Conservation (phyloP, 2,113 vertebrate genomes). For the Upupa epops region DNA sequence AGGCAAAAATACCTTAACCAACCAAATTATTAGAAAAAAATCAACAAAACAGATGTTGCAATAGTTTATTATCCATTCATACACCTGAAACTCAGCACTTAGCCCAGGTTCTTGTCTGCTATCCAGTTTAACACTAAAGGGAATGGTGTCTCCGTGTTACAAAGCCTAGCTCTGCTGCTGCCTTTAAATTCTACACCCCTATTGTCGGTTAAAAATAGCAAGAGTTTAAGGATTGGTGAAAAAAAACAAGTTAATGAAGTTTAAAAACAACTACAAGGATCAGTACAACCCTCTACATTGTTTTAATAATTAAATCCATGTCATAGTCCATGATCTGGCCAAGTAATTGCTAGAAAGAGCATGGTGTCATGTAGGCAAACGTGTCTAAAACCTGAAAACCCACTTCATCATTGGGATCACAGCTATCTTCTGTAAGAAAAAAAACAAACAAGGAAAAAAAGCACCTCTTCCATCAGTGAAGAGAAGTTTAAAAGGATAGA, state of each 20-base stretch:
- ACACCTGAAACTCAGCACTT: not conserved
- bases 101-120: not conserved
- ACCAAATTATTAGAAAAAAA: not conserved
- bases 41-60: not conserved
- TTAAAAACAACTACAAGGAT: not conserved
- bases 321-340: not conserved
- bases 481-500: not conserved
- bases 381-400: conserved; percentile 30
- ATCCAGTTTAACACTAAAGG: not conserved
- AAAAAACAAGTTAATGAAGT: not conserved
- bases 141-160: not conserved
- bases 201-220: conserved; percentile 3
- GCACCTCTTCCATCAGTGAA: not conserved
- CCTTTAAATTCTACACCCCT: not conserved
- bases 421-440: not conserved
- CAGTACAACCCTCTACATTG: not conserved
- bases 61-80: not conserved
- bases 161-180: not conserved
- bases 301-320: not conserved
- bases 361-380: not conserved
- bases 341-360: not conserved
- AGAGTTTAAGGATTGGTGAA: not conserved
- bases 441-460: not conserved
- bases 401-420: not conserved
- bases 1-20: not conserved